A percentile compares a stretch with the other conserved stretches of the same genome.
Evolutionary conservation across 2,113 vertebrate species (phyloP).

Genomic region (Tenebrosternarchus preto): DNA sequence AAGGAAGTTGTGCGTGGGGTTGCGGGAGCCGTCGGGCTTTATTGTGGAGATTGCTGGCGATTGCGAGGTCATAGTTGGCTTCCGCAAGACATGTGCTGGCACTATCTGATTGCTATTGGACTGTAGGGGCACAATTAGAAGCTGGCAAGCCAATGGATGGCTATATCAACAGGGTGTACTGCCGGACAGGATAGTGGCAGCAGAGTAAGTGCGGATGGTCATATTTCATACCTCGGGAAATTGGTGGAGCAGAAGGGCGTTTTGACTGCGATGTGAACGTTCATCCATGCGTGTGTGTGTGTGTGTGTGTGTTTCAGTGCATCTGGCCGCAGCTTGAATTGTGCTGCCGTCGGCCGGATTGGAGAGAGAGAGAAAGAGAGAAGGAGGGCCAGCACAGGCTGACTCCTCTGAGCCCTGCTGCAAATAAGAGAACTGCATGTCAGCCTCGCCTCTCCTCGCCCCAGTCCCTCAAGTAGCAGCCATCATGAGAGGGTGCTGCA

Average conservation of each 20-base stretch:
- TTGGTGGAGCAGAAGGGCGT: not conserved
- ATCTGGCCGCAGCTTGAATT: constrained; percentile 24
- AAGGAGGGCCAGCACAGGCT: constrained; percentile 47
- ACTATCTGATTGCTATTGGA: constrained; percentile 52
- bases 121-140: constrained; percentile 49
- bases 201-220: not conserved
- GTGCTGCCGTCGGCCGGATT: constrained; percentile 26
- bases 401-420: constrained; percentile 65
- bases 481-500: constrained; percentile 76
- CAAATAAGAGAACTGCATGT: constrained; percentile 74
- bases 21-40: constrained; percentile 42
- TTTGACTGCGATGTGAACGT: not conserved
- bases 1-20: not conserved
- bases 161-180: constrained; percentile 52
- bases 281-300: not conserved
- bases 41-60: constrained; percentile 56
- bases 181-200: constrained; percentile 26
- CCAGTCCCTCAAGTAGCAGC: constrained; percentile 75
- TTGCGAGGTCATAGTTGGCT: constrained; percentile 42
- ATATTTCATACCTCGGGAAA: not conserved
- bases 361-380: constrained; percentile 20
- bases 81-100: constrained; percentile 46
- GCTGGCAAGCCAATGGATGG: constrained; percentile 38
- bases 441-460: constrained; percentile 69
- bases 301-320: not conserved